Percentiles rank a stretch among this genome's conserved stretches.
Conservation (phyloP, 2,113 vertebrate genomes). For the Pipra filicauda region DNA sequence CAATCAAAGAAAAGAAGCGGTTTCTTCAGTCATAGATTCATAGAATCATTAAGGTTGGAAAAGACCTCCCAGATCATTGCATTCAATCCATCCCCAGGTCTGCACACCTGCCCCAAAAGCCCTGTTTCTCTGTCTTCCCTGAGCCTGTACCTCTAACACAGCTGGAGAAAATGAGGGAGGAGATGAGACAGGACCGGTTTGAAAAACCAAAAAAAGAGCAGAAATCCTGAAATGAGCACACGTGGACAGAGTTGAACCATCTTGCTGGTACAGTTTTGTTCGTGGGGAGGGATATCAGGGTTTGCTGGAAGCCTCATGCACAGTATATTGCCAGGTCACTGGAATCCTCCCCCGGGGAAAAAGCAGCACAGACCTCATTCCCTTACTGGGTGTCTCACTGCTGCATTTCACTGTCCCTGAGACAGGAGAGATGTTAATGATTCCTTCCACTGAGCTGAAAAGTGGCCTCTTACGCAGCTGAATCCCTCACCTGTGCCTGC, state of each 20-base stretch:
- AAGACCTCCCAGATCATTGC: not conserved
- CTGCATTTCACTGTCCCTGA: not conserved
- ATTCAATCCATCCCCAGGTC: not conserved
- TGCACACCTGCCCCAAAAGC: not conserved
- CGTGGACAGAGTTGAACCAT: not conserved
- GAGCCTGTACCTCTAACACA: not conserved
- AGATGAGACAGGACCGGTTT: not conserved
- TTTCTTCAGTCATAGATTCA: not conserved
- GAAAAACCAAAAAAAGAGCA: not conserved
- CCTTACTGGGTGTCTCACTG: not conserved
- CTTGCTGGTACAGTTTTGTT: not conserved
- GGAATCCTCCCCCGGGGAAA: not conserved
- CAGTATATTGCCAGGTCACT: not conserved
- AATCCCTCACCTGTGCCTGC: not conserved
- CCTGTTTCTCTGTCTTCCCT: not conserved
- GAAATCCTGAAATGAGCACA: not conserved
- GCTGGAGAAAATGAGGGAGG: not conserved
- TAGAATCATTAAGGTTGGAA: not conserved
- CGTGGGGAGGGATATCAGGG: not conserved
- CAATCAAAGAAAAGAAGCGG: not conserved
- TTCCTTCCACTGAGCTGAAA: not conserved
- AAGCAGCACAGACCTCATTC: not conserved
- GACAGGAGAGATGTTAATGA: not conserved
- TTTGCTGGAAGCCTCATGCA: not conserved
- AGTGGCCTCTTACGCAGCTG: rapidly evolving